Conservation (phyloP, 2,888 invertebrate genomes). For the Rapana venosa region DNA sequence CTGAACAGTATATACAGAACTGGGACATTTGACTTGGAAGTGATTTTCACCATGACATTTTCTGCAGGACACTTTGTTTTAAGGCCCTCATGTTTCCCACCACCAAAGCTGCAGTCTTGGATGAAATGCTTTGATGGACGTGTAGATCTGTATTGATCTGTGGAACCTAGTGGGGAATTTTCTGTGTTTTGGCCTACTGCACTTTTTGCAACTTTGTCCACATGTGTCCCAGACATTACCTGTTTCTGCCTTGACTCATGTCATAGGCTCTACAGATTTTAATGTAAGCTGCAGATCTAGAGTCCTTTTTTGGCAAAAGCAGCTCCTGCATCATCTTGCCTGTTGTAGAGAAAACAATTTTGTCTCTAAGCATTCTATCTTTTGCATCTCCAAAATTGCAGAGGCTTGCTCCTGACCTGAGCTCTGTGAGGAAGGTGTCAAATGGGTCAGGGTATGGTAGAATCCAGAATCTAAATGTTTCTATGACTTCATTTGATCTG, state of each 20-base stretch:
- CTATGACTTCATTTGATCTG: conserved; percentile 23
- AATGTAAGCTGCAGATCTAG: too few relatives aligned
- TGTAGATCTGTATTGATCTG: neutral
- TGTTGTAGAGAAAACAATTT: conserved; percentile 31
- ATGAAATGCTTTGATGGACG: neutral
- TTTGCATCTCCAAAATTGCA: conserved; percentile 23
- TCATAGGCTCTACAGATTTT: too few relatives aligned
- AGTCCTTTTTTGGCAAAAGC: neutral
- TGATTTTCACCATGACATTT: conserved; percentile 18
- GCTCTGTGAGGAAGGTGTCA: conserved; percentile 18
- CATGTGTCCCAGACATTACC: too few relatives aligned
- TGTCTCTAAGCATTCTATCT: conserved; percentile 19
- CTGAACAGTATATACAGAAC: neutral
- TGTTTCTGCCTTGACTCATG: too few relatives aligned
- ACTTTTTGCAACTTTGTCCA: too few relatives aligned
- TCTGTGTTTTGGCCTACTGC: too few relatives aligned
- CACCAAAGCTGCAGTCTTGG: conserved; percentile 23
- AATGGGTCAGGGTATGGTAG: neutral
- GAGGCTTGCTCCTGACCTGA: neutral
- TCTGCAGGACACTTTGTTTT: conserved; percentile 23
- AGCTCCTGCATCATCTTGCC: conserved; percentile 16
- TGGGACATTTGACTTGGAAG: conserved; percentile 10
- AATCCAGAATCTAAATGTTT: conserved; percentile 7
- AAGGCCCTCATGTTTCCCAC: neutral
- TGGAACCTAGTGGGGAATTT: too few relatives aligned